Evolutionary conservation across 1,140 invertebrate genomes (phyloP), one percentile per base, ranked within the genome.

Genomic region (Hetaerina americana): DNA sequence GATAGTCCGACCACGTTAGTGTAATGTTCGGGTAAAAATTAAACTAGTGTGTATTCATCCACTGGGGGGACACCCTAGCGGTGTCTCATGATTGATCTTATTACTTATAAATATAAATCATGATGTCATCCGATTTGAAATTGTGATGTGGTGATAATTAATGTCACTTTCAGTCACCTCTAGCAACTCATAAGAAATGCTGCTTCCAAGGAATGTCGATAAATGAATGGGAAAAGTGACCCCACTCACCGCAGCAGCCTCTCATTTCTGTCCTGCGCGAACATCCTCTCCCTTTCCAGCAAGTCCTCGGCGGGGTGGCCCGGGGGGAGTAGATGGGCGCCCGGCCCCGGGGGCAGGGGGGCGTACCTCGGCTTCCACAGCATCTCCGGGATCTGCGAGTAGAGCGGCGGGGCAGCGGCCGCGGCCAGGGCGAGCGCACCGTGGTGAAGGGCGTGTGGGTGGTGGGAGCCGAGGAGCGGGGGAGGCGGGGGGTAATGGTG

Each of bases 171-270:
- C n/a, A n/a, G n/a, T n/a, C n/a, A n/a, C n/a, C n/a, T n/a, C n/a
- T n/a, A n/a, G n/a, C n/a, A n/a, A n/a, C 2, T 5, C 40, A 5
- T 3, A 57, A 57, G 10, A 57, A 57, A 40, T 8, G 31, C 31
- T 40, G 31, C n/a, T n/a, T n/a, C n/a, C n/a, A n/a, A n/a, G n/a
- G n/a, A n/a, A n/a, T n/a, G n/a, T n/a, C n/a, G n/a, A n/a, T n/a
- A n/a, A n/a, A n/a, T n/a, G n/a, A n/a, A n/a, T n/a, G n/a, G n/a
- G n/a, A n/a, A n/a, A n/a, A n/a, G n/a, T n/a, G n/a, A n/a, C n/a
- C n/a, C n/a, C 22, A 80, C 80, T 77, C 76, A 82, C 78, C 83
- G 75, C n/a, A 83, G 73, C 73, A 81, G 79, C 29, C 82, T 80
- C 27, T 84, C 81, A 68, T 81, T 79, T 68, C 79, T 70, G 49